A percentile compares a stretch with the other conserved stretches of the same genome.
phyloP scores from a whole-genome alignment of 2,888 invertebrate species.

The Chloroclystis v-ata region DNA sequence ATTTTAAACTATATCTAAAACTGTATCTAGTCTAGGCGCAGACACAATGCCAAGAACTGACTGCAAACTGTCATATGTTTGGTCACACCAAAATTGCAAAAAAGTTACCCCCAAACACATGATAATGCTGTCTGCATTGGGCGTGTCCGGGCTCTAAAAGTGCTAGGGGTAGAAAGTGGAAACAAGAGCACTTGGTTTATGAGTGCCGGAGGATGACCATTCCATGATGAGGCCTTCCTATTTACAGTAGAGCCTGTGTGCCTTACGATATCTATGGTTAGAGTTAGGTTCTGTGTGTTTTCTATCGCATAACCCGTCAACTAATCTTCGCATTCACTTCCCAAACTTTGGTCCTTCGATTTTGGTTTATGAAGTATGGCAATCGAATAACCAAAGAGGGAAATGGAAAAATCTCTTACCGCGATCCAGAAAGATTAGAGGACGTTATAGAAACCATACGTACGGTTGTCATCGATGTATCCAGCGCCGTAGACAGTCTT shows the following conservation, averaged over 20 bases:
- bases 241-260: slow-evolving; percentile 62
- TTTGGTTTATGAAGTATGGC: background rate
- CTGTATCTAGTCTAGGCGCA: slow-evolving; percentile 22
- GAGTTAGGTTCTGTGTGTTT: slow-evolving; percentile 49
- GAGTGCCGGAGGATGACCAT: slow-evolving; percentile 34
- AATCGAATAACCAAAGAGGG: background rate
- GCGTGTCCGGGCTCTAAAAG: slow-evolving; percentile 16
- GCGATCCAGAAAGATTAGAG: slow-evolving; percentile 36
- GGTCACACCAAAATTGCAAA: background rate
- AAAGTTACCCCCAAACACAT: background rate
- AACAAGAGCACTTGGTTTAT: slow-evolving; percentile 44
- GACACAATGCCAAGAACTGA: background rate
- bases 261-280: slow-evolving; percentile 78
- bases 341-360: slow-evolving; percentile 3
- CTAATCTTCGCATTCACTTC: slow-evolving; percentile 44
- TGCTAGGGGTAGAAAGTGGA: slow-evolving; percentile 47
- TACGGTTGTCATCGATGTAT: slow-evolving; percentile 77
- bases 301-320: slow-evolving; percentile 45
- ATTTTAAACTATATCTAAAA: slow-evolving; percentile 36
- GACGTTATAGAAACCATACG: slow-evolving; percentile 53
- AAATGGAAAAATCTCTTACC: slow-evolving; percentile 8
- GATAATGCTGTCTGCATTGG: background rate
- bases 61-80: background rate
- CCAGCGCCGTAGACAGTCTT: slow-evolving; percentile 77
- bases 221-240: slow-evolving; percentile 36